Percentiles rank a stretch among this genome's conserved stretches.
These are phyloP conservation scores for Jaculus jaculus DNA, from an alignment of 2,113 vertebrate genomes.

Conservation along the genomic window DNA sequence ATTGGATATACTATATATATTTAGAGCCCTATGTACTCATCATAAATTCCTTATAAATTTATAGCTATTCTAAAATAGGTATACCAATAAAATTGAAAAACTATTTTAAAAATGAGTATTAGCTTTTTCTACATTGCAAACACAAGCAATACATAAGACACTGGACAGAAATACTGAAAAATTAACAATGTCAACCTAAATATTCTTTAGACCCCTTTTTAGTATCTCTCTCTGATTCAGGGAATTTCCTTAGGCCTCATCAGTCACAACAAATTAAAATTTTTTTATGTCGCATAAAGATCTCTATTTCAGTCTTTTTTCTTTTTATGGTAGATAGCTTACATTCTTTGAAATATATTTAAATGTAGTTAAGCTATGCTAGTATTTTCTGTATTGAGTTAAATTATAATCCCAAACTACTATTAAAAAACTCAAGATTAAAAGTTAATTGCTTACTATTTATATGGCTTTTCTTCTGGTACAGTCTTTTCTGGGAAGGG, in stretches of 20 bases:
- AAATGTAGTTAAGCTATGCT: slow-evolving; percentile 17
- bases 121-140: neutral
- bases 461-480: slow-evolving; percentile 4
- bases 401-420: slow-evolving; percentile 28
- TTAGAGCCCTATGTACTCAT: neutral
- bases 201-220: neutral
- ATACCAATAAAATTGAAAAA: slow-evolving; percentile 4
- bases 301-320: neutral
- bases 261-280: slow-evolving; percentile 33
- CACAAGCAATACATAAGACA: neutral
- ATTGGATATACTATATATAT: neutral
- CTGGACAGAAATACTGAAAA: neutral
- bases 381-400: slow-evolving; percentile 21
- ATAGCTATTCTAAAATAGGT: slow-evolving; percentile 11
- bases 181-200: slow-evolving; percentile 22
- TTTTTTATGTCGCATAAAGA: neutral
- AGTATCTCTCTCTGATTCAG: slow-evolving; percentile 5
- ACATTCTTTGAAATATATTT: slow-evolving; percentile 18
- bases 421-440: slow-evolving; percentile 26
- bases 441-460: slow-evolving; percentile 21
- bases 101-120: neutral
- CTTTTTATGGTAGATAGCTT: neutral
- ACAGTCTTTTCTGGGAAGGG: slow-evolving; percentile 35
- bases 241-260: neutral
- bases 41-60: slow-evolving; percentile 23